A percentile compares a stretch with the other conserved stretches of the same genome.
These are phyloP conservation scores for Parauchenoglanis ngamensis DNA, from an alignment of 2,797 vertebrate species.

Conservation along the genomic window DNA sequence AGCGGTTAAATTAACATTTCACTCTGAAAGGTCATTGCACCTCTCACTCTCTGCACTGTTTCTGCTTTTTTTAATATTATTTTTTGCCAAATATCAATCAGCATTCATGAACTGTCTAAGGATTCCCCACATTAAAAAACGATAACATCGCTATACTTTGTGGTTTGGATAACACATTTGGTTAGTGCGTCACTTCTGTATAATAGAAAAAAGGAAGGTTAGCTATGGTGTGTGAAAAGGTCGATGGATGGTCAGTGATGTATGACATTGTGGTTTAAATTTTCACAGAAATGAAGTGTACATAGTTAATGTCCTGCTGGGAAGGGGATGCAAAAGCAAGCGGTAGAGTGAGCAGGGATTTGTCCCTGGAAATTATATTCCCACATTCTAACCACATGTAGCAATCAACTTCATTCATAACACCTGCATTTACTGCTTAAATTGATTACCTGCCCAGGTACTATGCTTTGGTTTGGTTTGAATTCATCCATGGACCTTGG, in stretches of 20 bases:
- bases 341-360: neutral
- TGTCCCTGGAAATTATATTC: neutral
- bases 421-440: neutral
- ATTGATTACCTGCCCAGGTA: neutral
- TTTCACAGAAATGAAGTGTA: slow-evolving; percentile 25
- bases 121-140: slow-evolving; percentile 14
- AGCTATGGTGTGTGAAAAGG: slow-evolving; percentile 36
- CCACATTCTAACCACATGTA: neutral
- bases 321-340: too few relatives aligned
- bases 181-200: neutral
- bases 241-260: slow-evolving; percentile 36
- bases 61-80: slow-evolving; percentile 29
- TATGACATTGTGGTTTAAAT: slow-evolving; percentile 33
- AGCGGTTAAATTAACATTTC: slow-evolving; percentile 64
- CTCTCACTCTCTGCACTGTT: slow-evolving; percentile 28
- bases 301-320: slow-evolving; percentile 24
- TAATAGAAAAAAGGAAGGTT: slow-evolving; percentile 12
- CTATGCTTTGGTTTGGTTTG: neutral
- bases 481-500: neutral
- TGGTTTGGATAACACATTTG: slow-evolving; percentile 30
- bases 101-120: slow-evolving; percentile 40
- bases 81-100: slow-evolving; percentile 41
- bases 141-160: slow-evolving; percentile 23
- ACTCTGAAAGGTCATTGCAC: slow-evolving; percentile 61
- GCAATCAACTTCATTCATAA: neutral